Evolutionary conservation across 1,140 invertebrate species (phyloP).

Genomic region (Polypedilum pembai): DNA sequence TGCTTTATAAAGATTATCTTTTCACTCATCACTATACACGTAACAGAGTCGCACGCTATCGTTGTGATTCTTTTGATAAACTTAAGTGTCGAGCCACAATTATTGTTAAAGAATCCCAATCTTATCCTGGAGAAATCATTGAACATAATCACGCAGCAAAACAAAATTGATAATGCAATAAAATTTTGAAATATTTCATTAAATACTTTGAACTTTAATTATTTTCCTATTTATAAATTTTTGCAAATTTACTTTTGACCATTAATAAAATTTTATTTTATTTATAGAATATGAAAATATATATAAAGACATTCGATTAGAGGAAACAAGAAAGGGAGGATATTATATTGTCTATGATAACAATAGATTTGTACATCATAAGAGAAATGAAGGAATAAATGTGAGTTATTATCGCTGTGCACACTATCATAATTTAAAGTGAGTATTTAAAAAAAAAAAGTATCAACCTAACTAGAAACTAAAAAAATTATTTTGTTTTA

Average conservation of each 20-base stretch:
- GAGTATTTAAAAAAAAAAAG: not conserved
- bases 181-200: not conserved
- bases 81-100: not conserved
- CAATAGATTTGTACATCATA: not conserved
- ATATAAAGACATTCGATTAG: not conserved
- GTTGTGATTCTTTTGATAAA: conserved; percentile 15
- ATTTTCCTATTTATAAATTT: not conserved
- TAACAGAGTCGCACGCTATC: not conserved
- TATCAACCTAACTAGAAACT: too few species aligned
- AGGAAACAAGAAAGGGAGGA: not conserved
- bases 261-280: too few species aligned
- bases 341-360: not conserved
- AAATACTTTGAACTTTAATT: not conserved
- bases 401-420: not conserved
- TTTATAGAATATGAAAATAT: not conserved
- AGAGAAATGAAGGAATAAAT: not conserved
- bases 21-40: not conserved
- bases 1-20: not conserved
- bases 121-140: not conserved
- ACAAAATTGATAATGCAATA: not conserved
- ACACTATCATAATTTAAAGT: not conserved
- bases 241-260: too few species aligned
- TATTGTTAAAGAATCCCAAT: not conserved
- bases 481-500: not conserved
- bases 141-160: conserved; percentile 4